Percentiles rank a stretch among this genome's conserved stretches.
phyloP scores from a whole-genome alignment of 2,113 vertebrate species.

The Thunnus maccoyii region DNA sequence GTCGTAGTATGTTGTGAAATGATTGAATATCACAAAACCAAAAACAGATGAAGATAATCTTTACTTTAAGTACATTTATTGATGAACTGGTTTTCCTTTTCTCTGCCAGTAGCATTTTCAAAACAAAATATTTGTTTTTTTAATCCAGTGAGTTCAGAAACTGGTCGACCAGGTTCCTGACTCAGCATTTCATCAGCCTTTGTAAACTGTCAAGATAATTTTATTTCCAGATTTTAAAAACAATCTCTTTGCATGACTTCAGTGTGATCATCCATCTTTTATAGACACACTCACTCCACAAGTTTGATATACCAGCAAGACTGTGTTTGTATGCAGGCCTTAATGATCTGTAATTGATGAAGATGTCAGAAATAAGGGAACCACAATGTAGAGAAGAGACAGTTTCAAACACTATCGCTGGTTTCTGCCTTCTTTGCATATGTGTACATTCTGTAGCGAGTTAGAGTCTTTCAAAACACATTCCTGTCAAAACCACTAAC shows the following conservation, averaged over 20 bases:
- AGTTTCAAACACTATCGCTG: neutral
- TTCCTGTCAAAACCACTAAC: constrained; percentile 14
- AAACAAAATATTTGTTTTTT: neutral
- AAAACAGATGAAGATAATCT: neutral
- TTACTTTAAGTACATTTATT: neutral
- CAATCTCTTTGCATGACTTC: constrained; percentile 1
- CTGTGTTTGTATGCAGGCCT: constrained; percentile 12
- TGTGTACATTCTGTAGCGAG: too few species aligned
- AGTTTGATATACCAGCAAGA: neutral
- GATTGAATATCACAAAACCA: neutral
- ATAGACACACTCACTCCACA: neutral
- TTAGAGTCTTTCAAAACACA: neutral
- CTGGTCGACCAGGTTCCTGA: neutral
- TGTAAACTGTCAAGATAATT: neutral
- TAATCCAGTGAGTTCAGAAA: neutral
- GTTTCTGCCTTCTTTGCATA: neutral
- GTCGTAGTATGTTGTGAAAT: too few species aligned
- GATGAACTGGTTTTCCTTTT: constrained; percentile 9
- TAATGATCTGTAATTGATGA: neutral
- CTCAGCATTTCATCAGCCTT: neutral
- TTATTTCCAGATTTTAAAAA: neutral
- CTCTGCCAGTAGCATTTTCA: neutral
- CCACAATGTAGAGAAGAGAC: neutral
- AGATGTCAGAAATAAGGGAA: neutral
- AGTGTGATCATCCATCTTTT: neutral